phyloP scores from a whole-genome alignment of 2,113 vertebrate species.

The Chascanopsetta lugubris region DNA sequence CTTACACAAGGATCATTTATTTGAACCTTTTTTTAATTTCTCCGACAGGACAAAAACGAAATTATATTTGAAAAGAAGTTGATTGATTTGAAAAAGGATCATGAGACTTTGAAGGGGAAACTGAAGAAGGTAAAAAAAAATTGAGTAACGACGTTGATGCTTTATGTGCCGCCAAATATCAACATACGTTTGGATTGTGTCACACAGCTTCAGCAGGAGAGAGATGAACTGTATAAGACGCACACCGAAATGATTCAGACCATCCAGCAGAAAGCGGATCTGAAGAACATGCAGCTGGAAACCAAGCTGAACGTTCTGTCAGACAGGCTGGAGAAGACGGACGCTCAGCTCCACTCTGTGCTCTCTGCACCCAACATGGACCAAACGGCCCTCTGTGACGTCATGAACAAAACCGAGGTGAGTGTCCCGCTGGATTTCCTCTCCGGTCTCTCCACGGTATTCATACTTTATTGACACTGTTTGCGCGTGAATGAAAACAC shows the following conservation, averaged over 20 bases:
- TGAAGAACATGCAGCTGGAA: conserved; percentile 86
- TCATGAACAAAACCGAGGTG: conserved; percentile 86
- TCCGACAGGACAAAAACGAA: conserved; percentile 79
- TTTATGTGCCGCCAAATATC: background rate
- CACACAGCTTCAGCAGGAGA: conserved; percentile 86
- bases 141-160: too few relatives aligned
- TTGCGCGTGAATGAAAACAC: background rate
- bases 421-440: conserved; percentile 5
- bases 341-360: conserved; percentile 84
- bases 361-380: conserved; percentile 84
- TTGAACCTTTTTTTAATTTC: conserved; percentile 25
- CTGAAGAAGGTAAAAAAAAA: conserved; percentile 82
- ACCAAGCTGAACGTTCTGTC: conserved; percentile 81
- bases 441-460: background rate
- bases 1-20: conserved; percentile 4
- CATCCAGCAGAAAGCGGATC: conserved; percentile 83
- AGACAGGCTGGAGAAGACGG: conserved; percentile 82
- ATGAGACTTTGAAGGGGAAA: conserved; percentile 85
- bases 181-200: too few relatives aligned
- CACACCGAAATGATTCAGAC: conserved; percentile 82
- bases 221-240: conserved; percentile 84
- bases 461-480: background rate
- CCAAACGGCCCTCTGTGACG: conserved; percentile 71
- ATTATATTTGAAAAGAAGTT: conserved; percentile 82
- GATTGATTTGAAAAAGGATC: conserved; percentile 83